Percentiles rank a stretch among this genome's conserved stretches.
Conservation (phyloP, 2,113 vertebrate genomes). For the Phylloscopus whistleri region DNA sequence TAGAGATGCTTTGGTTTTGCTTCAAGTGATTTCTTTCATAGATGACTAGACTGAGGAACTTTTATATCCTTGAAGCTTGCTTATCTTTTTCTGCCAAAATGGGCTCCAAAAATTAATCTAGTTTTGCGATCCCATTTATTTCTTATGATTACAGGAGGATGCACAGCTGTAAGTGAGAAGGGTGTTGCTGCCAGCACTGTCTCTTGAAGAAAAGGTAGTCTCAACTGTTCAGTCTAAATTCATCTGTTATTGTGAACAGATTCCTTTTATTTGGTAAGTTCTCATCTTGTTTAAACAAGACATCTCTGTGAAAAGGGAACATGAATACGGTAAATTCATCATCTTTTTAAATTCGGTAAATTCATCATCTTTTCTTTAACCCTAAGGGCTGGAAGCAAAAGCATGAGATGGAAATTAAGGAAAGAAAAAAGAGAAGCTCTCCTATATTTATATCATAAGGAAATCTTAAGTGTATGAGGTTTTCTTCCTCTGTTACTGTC, state of each 20-base stretch:
- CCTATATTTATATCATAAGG: neutral
- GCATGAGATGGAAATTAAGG: neutral
- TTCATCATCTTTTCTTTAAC: too few relatives aligned
- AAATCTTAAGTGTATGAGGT: neutral
- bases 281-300: neutral
- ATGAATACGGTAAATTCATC: neutral
- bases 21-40: neutral
- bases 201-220: neutral
- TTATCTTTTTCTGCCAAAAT: neutral
- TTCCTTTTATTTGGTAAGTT: neutral
- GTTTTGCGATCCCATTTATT: neutral
- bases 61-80: neutral
- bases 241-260: neutral
- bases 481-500: neutral
- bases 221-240: neutral
- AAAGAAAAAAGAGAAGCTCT: neutral
- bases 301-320: neutral
- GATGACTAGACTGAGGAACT: neutral
- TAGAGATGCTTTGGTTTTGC: neutral
- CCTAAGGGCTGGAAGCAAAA: neutral
- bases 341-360: neutral
- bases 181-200: neutral
- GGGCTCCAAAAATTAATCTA: neutral
- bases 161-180: neutral
- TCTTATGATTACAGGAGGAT: neutral